Evolutionary conservation across 2,888 invertebrate species (phyloP).

Genomic region (Seladonia tumulorum): DNA sequence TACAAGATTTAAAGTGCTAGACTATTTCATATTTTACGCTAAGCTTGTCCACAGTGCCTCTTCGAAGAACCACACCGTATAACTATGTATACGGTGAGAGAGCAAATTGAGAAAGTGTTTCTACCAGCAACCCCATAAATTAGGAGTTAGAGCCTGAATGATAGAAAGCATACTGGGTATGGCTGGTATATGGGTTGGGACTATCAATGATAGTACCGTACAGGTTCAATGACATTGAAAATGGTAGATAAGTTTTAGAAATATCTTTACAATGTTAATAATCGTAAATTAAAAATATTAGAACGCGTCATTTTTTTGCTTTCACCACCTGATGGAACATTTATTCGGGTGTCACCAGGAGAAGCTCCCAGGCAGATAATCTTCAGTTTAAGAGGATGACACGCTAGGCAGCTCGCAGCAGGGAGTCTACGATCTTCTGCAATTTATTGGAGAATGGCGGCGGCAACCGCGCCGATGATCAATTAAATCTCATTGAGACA

Average conservation of each 20-base stretch:
- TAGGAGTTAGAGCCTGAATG: not conserved
- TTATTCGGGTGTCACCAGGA: not conserved
- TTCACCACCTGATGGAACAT: not conserved
- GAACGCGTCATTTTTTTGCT: no score
- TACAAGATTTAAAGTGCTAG: not conserved
- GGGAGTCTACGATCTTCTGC: slow-evolving; percentile 19
- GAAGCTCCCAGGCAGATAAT: not conserved
- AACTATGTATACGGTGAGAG: not conserved
- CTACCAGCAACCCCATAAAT: not conserved
- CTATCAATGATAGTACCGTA: not conserved
- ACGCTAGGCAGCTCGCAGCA: not conserved
- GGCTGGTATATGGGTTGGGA: not conserved
- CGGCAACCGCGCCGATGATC: slow-evolving; percentile 45
- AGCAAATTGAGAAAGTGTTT: not conserved
- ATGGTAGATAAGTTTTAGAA: not conserved
- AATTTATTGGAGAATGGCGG: slow-evolving; percentile 35
- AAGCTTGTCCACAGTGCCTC: not conserved
- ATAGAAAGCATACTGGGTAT: no score
- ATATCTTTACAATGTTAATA: not conserved
- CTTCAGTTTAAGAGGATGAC: slow-evolving; percentile 5
- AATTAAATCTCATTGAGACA: slow-evolving; percentile 72
- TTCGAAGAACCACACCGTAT: not conserved
- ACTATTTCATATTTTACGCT: not conserved
- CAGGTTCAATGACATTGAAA: not conserved
- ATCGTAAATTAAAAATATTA: not conserved